Evolutionary conservation across 2,888 invertebrate species (phyloP).

Genomic region (Synanthedon tipuliformis): DNA sequence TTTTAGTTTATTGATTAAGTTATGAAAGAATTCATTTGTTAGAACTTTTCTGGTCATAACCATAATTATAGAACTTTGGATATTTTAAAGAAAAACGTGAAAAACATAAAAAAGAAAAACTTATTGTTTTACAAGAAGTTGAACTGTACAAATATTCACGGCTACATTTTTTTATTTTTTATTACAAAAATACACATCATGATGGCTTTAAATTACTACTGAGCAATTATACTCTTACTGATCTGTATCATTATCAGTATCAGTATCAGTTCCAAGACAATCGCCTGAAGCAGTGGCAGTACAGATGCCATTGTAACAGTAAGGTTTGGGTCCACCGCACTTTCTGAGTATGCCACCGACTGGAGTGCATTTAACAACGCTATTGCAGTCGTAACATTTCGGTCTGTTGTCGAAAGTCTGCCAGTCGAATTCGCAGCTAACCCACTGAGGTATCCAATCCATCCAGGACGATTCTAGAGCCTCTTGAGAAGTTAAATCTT

Average conservation of each 20-base stretch:
- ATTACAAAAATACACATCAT: no score
- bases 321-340: conserved; percentile 7
- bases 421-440: conserved; percentile 8
- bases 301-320: conserved; percentile 9
- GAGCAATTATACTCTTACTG: background rate
- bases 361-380: conserved; percentile 6
- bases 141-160: no score
- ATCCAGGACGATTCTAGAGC: background rate
- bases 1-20: no score
- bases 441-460: conserved; percentile 7
- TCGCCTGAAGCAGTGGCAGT: conserved; percentile 2
- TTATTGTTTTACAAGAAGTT: no score
- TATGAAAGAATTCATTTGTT: no score
- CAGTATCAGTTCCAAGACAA: conserved; percentile 2
- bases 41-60: no score
- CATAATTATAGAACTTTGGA: no score
- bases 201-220: no score
- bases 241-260: background rate
- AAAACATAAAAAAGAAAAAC: no score
- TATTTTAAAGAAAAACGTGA: no score
- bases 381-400: conserved; percentile 9
- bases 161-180: no score
- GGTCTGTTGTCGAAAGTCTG: conserved; percentile 3
- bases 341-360: conserved; percentile 9
- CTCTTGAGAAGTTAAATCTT: no score